Percentiles rank a stretch among this genome's conserved stretches.
Conservation (phyloP, 2,113 vertebrate species). For the Candoia aspera region DNA sequence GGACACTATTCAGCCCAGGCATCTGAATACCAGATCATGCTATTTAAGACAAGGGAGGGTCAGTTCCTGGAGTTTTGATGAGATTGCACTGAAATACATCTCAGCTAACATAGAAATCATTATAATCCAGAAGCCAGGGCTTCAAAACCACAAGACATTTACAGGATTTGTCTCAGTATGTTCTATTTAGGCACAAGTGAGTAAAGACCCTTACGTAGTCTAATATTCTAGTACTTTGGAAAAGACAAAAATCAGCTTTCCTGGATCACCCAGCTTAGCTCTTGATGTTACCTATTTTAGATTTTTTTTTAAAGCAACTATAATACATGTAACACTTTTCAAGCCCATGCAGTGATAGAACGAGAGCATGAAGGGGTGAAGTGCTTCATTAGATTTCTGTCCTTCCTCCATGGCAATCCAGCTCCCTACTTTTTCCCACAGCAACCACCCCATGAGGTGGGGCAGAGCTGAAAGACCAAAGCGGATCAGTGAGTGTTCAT, state of each 20-base stretch:
- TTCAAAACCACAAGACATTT: neutral
- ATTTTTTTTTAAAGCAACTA: neutral
- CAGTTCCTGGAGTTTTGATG: constrained; percentile 2
- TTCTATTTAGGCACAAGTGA: neutral
- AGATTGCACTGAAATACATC: constrained; percentile 1
- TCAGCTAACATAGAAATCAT: neutral
- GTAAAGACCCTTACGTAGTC: neutral
- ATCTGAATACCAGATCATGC: constrained; percentile 13
- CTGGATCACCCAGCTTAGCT: neutral
- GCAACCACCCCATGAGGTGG: too few species aligned
- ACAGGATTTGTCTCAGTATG: neutral
- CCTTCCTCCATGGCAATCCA: too few species aligned
- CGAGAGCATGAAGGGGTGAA: neutral
- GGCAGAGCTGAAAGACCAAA: too few species aligned
- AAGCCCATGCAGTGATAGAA: neutral
- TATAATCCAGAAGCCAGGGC: neutral
- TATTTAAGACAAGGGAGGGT: constrained; percentile 22
- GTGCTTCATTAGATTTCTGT: too few species aligned
- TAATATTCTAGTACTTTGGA: too few species aligned
- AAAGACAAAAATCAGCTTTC: neutral
- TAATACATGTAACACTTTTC: neutral
- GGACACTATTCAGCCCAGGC: constrained; percentile 17
- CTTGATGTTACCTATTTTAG: neutral
- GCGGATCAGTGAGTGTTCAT: too few species aligned
- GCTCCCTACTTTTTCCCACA: too few species aligned